Percentiles rank a stretch among this genome's conserved stretches.
phyloP scores from a whole-genome alignment of 2,888 invertebrate genomes.

The Taphrorychus bicolor region DNA sequence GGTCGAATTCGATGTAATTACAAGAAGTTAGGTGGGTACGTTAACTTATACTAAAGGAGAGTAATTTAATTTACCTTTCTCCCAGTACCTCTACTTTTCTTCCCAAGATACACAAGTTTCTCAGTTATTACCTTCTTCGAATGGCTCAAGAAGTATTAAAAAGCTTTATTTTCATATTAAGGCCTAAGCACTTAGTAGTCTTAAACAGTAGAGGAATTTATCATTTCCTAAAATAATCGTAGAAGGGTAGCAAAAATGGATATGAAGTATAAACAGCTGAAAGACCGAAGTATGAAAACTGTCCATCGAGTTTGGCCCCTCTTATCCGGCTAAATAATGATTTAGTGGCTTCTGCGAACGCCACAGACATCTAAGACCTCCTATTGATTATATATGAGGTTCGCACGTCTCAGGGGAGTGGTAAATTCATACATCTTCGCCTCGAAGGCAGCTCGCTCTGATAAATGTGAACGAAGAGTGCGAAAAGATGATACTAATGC shows the following conservation, averaged over 20 bases:
- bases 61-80: no score
- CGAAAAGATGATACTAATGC: conserved; percentile 55
- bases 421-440: conserved; percentile 52
- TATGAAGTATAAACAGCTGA: background rate
- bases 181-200: no score
- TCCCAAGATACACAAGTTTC: no score
- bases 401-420: conserved; percentile 49
- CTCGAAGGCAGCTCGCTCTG: conserved; percentile 41
- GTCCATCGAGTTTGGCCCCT: conserved; percentile 39
- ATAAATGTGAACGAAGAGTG: conserved; percentile 49
- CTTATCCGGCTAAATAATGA: conserved; percentile 39
- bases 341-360: conserved; percentile 40
- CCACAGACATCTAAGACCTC: conserved; percentile 47
- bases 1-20: background rate
- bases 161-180: no score
- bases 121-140: background rate
- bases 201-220: no score
- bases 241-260: background rate
- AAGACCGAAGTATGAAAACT: conserved; percentile 13
- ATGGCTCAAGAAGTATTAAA: no score
- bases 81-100: no score
- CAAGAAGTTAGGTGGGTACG: background rate
- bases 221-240: no score
- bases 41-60: background rate
- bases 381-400: conserved; percentile 55